Percentiles rank a stretch among this genome's conserved stretches.
These are phyloP conservation scores for Sterna hirundo DNA, from an alignment of 2,113 vertebrate species.

Conservation along the genomic window DNA sequence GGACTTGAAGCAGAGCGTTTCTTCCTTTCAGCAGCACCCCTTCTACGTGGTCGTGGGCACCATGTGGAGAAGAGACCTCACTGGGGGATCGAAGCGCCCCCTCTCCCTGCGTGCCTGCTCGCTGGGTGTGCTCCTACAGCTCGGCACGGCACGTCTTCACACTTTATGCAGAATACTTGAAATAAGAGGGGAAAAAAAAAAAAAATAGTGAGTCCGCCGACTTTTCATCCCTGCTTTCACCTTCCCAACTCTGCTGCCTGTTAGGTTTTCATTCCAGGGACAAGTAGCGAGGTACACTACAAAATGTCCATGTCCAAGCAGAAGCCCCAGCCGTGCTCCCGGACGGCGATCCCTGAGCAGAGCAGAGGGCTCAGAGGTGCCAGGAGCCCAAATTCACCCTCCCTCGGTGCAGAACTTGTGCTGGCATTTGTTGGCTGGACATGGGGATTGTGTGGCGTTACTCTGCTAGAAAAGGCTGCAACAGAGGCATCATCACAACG, in stretches of 20 bases:
- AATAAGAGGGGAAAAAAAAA: background rate
- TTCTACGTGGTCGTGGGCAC: accelerated
- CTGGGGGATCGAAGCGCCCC: background rate
- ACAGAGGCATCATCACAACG: background rate
- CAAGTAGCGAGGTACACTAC: background rate
- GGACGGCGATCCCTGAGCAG: background rate
- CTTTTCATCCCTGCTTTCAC: background rate
- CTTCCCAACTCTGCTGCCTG: background rate
- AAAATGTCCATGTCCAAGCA: background rate
- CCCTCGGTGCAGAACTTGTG: background rate
- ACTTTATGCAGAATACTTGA: background rate
- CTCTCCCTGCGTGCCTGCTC: accelerated
- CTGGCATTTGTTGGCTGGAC: background rate
- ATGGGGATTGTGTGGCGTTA: background rate
- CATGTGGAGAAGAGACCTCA: background rate
- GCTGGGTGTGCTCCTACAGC: background rate
- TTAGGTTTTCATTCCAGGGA: background rate
- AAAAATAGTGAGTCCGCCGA: background rate
- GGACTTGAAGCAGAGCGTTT: background rate
- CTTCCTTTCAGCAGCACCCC: background rate
- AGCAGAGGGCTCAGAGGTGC: background rate
- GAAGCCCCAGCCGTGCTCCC: accelerated
- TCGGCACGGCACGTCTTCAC: background rate
- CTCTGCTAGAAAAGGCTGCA: background rate
- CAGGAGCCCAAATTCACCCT: background rate